Evolutionary conservation across 1,140 invertebrate genomes (phyloP).

Genomic region (Laodelphax striatellus): DNA sequence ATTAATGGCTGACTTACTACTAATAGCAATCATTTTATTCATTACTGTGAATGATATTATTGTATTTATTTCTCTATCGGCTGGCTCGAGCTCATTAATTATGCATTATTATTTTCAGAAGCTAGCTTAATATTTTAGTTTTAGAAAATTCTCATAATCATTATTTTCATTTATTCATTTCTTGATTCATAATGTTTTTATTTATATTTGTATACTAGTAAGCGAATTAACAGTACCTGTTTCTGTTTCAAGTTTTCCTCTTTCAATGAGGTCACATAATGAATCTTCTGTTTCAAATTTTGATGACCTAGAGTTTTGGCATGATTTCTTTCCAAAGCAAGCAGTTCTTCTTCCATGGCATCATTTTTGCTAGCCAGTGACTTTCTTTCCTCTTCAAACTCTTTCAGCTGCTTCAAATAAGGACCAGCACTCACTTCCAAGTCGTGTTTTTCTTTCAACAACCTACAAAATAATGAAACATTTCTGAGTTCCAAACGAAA

Average conservation of each 20-base stretch:
- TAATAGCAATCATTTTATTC: no score
- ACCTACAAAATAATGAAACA: background rate
- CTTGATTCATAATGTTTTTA: no score
- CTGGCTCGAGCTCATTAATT: no score
- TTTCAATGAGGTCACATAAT: background rate
- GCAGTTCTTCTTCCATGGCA: constrained; percentile 15
- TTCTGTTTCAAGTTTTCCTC: constrained; percentile 13
- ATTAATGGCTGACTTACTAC: no score
- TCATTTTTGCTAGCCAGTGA: constrained; percentile 4
- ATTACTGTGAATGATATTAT: no score
- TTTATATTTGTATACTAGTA: no score
- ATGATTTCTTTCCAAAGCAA: constrained; percentile 9
- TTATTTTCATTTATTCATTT: no score
- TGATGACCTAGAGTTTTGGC: constrained; percentile 18
- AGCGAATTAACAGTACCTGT: background rate
- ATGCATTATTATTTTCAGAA: no score
- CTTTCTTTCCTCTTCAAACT: constrained; percentile 13
- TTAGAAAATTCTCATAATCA: no score
- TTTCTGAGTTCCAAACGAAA: no score
- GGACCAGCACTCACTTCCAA: constrained; percentile 15
- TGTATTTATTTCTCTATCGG: no score
- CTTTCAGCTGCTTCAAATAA: constrained; percentile 13
- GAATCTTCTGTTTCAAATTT: constrained; percentile 12
- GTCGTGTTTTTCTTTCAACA: constrained; percentile 11
- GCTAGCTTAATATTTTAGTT: no score